Evolutionary conservation across 2,888 invertebrate genomes (phyloP).

Genomic region (Conistra vaccinii): DNA sequence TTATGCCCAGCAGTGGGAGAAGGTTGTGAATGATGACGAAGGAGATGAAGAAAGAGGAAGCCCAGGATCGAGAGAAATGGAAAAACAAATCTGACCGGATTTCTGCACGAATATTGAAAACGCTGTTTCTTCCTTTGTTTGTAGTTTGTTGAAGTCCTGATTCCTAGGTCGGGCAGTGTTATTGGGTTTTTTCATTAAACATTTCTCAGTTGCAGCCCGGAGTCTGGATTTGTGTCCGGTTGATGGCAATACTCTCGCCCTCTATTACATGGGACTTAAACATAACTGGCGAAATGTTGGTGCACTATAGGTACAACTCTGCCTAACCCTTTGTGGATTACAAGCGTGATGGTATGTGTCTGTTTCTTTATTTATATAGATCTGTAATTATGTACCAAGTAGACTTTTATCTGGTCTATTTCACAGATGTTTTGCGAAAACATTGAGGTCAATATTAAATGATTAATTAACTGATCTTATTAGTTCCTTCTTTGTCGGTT

Average conservation of each 20-base stretch:
- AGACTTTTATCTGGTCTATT: neutral
- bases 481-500: neutral
- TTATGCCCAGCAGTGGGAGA: neutral
- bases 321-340: too few relatives aligned
- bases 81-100: neutral
- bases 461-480: neutral
- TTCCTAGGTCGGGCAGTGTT: too few relatives aligned
- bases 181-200: too few relatives aligned
- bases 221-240: too few relatives aligned
- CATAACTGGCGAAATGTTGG: too few relatives aligned
- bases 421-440: neutral
- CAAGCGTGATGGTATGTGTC: too few relatives aligned
- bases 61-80: neutral
- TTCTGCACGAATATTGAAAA: neutral
- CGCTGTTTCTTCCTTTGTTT: neutral
- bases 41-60: neutral
- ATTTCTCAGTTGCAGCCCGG: too few relatives aligned
- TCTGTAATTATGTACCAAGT: neutral
- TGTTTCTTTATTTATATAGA: too few relatives aligned
- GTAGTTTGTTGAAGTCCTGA: too few relatives aligned
- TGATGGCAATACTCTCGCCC: too few relatives aligned
- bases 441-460: neutral
- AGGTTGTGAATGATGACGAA: neutral
- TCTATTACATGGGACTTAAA: too few relatives aligned
- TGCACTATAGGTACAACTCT: too few relatives aligned